Evolutionary conservation across 2,113 vertebrate species (phyloP), one percentile per base, ranked within the genome.

Genomic region (Rhodinocichla rosea): DNA sequence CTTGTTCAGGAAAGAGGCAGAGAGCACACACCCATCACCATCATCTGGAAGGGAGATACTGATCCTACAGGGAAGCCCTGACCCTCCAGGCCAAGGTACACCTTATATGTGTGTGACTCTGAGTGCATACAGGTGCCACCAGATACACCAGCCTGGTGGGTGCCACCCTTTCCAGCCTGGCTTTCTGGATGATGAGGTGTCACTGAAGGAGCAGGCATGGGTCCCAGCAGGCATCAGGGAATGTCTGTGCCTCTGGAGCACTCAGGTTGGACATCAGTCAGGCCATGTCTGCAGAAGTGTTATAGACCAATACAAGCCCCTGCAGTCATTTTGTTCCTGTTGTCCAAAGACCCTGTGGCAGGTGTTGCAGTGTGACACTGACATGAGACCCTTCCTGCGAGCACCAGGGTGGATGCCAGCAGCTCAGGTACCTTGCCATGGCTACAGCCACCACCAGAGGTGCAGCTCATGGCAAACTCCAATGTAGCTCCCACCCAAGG

Each of bases 401-500:
- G 30, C 0, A 0, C 28, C 35, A 32, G 9, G 8, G 13, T 15
- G 35, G 40, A 28, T 37, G 17, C 6, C 50, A 20, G 1, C 15
- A 45, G 50, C 50, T 55, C 76, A 55, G 49, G 32, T 9, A 15
- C 49, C 19, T 40, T 55, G 40, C 50, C 30, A 27, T 0, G 1
- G 16, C 12, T 20, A 18, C 40, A 42, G 56, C 3, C 30, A 65
- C 27, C 2, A 2, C 9, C 20, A 24, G 26, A 21, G 6, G 26
- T 60, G 33, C 2, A 7, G 55, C 26, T 84, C 37, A 23, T 45
- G 42, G 30, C 75, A 82, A 47, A 28, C 17, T 15, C 6, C 0
- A 0, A 6, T 7, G n/a, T 3, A 75, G 37, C 27, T 75, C 23
- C 21, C 10, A 12, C 33, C 15, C 0, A 0, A 62, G 24, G 5